Percentiles rank a stretch among this genome's conserved stretches.
Conservation (phyloP, 1,140 invertebrate species). For the Fopius arisanus region DNA sequence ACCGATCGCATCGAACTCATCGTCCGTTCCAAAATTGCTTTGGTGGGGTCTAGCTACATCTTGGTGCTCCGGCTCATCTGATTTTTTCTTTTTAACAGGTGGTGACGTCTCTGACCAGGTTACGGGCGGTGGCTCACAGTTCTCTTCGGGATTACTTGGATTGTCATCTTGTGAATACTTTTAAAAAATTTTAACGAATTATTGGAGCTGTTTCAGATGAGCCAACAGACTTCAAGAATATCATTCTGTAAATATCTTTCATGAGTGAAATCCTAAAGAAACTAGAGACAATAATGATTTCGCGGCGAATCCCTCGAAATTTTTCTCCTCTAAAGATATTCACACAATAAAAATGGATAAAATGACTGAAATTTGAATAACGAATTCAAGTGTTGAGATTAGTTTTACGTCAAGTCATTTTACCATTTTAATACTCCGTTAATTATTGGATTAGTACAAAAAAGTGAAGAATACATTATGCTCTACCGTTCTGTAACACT, state of each 20-base stretch:
- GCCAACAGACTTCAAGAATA: not conserved
- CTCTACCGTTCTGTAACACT: constrained; percentile 45
- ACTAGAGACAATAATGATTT: too few species aligned
- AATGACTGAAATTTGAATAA: not conserved
- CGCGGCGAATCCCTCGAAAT: too few species aligned
- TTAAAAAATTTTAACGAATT: not conserved
- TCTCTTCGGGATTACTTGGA: constrained; percentile 46
- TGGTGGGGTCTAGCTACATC: constrained; percentile 50
- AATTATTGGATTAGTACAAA: not conserved
- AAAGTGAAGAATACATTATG: not conserved
- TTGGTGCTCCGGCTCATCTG: constrained; percentile 49
- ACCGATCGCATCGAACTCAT: constrained; percentile 62
- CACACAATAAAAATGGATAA: too few species aligned
- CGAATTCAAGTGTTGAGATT: too few species aligned
- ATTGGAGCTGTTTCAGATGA: not conserved
- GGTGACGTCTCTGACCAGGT: constrained; percentile 51
- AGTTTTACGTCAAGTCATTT: not conserved
- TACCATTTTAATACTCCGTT: not conserved
- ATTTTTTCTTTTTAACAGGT: constrained; percentile 45
- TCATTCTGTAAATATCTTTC: not conserved
- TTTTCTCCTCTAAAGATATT: too few species aligned
- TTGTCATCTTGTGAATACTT: constrained; percentile 49
- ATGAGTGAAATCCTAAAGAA: too few species aligned
- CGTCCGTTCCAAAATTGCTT: constrained; percentile 51
- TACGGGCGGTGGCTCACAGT: constrained; percentile 46